Evolutionary conservation across 1,140 invertebrate species (phyloP).

Genomic region (Cydia fagiglandana): DNA sequence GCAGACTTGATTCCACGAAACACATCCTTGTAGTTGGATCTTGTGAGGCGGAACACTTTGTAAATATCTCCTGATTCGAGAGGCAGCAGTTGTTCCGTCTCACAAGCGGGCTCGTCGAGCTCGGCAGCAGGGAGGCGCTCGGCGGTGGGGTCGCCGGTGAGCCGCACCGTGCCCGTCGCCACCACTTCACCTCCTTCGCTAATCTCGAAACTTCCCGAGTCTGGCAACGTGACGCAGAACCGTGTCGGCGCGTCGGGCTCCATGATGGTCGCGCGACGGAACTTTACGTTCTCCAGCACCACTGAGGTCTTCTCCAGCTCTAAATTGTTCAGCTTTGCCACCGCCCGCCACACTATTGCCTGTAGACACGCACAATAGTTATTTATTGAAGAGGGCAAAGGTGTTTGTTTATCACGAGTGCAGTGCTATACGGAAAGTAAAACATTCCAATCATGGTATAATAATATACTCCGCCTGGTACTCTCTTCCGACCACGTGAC

Average conservation of each 20-base stretch:
- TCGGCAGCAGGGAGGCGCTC: slow-evolving; percentile 80
- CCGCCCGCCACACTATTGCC: slow-evolving; percentile 94
- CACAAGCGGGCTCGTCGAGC: slow-evolving; percentile 45
- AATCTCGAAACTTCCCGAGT: slow-evolving; percentile 94
- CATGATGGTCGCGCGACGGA: slow-evolving; percentile 95
- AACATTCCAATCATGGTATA: too few species aligned
- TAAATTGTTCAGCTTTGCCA: slow-evolving; percentile 89
- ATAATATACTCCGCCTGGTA: too few species aligned
- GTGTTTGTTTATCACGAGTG: slow-evolving; percentile 80
- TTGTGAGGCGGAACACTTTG: slow-evolving; percentile 94
- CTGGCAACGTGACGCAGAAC: slow-evolving; percentile 93
- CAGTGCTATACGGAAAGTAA: slow-evolving; percentile 33
- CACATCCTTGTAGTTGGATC: slow-evolving; percentile 94
- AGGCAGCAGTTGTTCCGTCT: slow-evolving; percentile 77
- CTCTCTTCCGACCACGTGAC: too few species aligned
- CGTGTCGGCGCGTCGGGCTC: slow-evolving; percentile 89
- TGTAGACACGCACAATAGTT: slow-evolving; percentile 44
- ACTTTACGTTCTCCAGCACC: slow-evolving; percentile 92
- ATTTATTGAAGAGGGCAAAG: background rate
- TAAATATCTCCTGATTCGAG: slow-evolving; percentile 92
- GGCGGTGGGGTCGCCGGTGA: slow-evolving; percentile 70
- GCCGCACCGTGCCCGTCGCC: slow-evolving; percentile 87
- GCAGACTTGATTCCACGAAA: slow-evolving; percentile 90
- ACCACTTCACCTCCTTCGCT: slow-evolving; percentile 91
- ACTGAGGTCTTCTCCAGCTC: slow-evolving; percentile 91